Evolutionary conservation across 2,888 invertebrate species (phyloP).

Genomic region (Aricia artaxerxes): DNA sequence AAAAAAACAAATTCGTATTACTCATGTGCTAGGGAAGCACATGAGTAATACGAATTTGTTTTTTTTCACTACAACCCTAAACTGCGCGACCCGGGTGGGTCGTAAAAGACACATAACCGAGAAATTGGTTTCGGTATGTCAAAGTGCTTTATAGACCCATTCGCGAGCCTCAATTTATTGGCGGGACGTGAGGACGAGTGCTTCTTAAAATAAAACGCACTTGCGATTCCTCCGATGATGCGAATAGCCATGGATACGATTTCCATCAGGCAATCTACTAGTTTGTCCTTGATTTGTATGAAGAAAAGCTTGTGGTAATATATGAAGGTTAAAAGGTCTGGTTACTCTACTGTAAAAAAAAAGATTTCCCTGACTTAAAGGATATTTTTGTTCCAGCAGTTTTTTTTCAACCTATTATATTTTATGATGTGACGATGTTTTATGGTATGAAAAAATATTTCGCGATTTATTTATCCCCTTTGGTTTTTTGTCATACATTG

Average conservation of each 20-base stretch:
- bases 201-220: not conserved
- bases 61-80: constrained; percentile 14
- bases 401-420: no score
- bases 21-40: not conserved
- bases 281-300: no score
- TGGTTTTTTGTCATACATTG: no score
- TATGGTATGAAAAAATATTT: no score
- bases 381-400: no score
- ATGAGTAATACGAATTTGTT: not conserved
- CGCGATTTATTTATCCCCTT: no score
- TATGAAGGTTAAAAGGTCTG: no score
- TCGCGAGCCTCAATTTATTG: constrained; percentile 3
- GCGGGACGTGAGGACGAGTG: not conserved
- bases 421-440: no score
- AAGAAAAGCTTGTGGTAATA: no score
- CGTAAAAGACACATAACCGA: constrained; percentile 6
- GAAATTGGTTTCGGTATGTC: constrained; percentile 16
- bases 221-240: not conserved
- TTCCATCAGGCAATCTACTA: not conserved
- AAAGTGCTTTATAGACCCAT: not conserved
- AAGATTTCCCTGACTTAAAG: no score
- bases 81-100: not conserved
- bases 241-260: not conserved
- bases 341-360: no score
- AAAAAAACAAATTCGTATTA: constrained; percentile 2